Evolutionary conservation across 2,113 vertebrate genomes (phyloP).

Genomic region (Oncorhynchus kisutch): DNA sequence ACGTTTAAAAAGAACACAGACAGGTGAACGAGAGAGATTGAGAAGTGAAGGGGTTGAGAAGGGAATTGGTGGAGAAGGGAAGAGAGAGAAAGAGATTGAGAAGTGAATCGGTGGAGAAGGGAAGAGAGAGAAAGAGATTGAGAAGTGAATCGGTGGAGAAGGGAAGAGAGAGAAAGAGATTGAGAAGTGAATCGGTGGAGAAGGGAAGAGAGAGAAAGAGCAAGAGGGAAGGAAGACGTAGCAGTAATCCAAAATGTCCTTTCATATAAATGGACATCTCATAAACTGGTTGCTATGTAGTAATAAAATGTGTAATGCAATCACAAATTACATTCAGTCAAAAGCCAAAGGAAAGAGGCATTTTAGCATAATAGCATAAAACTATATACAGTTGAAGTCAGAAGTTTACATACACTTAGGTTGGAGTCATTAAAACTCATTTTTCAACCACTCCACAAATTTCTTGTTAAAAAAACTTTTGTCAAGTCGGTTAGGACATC

Average conservation of each 20-base stretch:
- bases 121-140: background rate
- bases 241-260: constrained; percentile 69
- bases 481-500: no score
- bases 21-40: constrained; percentile 37
- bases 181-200: background rate
- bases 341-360: constrained; percentile 60
- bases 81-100: constrained; percentile 21
- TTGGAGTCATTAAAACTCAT: no score
- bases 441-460: no score
- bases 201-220: constrained; percentile 55
- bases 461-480: no score
- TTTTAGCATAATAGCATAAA: constrained; percentile 60
- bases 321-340: constrained; percentile 51
- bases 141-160: background rate
- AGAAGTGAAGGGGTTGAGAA: background rate
- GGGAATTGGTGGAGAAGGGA: no score
- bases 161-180: background rate
- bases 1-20: constrained; percentile 66
- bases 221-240: constrained; percentile 51
- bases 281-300: constrained; percentile 59
- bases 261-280: constrained; percentile 70
- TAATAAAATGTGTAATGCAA: constrained; percentile 59
- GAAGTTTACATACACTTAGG: no score
- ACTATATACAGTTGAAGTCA: constrained; percentile 13
- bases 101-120: background rate